Conservation (phyloP, 2,888 invertebrate genomes). For the Lordiphosa fenestrarum region DNA sequence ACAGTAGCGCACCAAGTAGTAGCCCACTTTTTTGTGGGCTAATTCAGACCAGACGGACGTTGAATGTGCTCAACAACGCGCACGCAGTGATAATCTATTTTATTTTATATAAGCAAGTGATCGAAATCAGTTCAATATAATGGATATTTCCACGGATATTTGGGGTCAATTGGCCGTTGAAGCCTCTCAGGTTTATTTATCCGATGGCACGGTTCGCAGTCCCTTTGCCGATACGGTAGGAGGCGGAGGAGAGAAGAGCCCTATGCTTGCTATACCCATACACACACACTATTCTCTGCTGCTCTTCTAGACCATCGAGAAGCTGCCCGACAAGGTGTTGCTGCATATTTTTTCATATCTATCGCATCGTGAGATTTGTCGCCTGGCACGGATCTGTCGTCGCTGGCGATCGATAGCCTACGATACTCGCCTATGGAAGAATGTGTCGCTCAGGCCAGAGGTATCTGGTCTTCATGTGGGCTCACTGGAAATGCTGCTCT, state of each 20-base stretch:
- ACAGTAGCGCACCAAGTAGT: constrained; percentile 63
- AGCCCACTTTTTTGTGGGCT: constrained; percentile 3
- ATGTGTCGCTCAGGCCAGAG: constrained; percentile 97
- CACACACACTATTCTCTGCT: constrained; percentile 8
- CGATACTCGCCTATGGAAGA: constrained; percentile 96
- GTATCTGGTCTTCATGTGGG: constrained; percentile 89
- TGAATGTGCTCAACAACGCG: constrained; percentile 40
- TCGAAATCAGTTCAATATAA: constrained; percentile 60
- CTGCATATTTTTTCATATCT: constrained; percentile 96
- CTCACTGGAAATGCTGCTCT: constrained; percentile 92
- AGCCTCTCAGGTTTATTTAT: constrained; percentile 91
- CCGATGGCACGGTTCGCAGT: constrained; percentile 89
- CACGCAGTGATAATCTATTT: constrained; percentile 40
- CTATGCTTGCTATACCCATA: background rate
- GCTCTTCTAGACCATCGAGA: constrained; percentile 91
- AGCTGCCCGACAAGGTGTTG: constrained; percentile 97
- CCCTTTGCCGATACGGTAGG: constrained; percentile 93
- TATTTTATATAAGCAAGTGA: constrained; percentile 63
- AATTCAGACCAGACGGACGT: constrained; percentile 55
- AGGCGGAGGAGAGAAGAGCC: background rate
- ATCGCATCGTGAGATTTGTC: constrained; percentile 95
- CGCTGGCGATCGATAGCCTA: constrained; percentile 98
- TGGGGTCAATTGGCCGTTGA: constrained; percentile 95
- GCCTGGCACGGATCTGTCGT: constrained; percentile 95
- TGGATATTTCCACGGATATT: constrained; percentile 89